A percentile compares a stretch with the other conserved stretches of the same genome.
Conservation (phyloP, 2,888 invertebrate species). For the Penaeus monodon region DNA sequence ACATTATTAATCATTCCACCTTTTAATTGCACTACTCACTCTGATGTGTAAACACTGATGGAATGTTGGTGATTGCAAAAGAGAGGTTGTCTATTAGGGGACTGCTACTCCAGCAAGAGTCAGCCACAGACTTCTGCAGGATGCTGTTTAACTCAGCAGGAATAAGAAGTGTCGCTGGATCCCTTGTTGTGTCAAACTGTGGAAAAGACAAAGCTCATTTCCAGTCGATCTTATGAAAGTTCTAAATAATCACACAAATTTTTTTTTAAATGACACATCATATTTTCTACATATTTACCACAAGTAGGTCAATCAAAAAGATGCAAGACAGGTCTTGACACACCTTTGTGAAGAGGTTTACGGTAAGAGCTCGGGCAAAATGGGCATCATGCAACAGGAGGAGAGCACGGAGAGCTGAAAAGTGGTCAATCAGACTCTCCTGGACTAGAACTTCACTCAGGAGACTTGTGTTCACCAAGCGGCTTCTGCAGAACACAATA, state of each 20-base stretch:
- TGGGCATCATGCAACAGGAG: slow-evolving; percentile 53
- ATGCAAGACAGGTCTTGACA: neutral
- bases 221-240: too few species aligned
- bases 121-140: slow-evolving; percentile 43
- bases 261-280: too few species aligned
- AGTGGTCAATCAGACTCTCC: slow-evolving; percentile 48
- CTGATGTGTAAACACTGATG: slow-evolving; percentile 27
- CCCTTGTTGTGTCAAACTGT: slow-evolving; percentile 19
- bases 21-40: slow-evolving; percentile 1
- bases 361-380: slow-evolving; percentile 53
- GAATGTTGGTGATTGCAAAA: slow-evolving; percentile 44
- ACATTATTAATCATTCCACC: too few species aligned
- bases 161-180: slow-evolving; percentile 23
- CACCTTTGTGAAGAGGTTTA: slow-evolving; percentile 51
- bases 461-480: slow-evolving; percentile 43
- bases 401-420: slow-evolving; percentile 48
- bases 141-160: slow-evolving; percentile 47
- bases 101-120: slow-evolving; percentile 40
- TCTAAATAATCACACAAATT: too few species aligned
- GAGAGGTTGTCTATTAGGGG: slow-evolving; percentile 51
- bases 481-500: slow-evolving; percentile 19
- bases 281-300: too few species aligned
- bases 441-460: slow-evolving; percentile 50
- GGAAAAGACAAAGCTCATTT: neutral
- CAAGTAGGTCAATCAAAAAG: too few species aligned